A percentile compares a stretch with the other conserved stretches of the same genome.
Evolutionary conservation across 2,113 vertebrate genomes (phyloP).

Genomic region (Numenius arquata): DNA sequence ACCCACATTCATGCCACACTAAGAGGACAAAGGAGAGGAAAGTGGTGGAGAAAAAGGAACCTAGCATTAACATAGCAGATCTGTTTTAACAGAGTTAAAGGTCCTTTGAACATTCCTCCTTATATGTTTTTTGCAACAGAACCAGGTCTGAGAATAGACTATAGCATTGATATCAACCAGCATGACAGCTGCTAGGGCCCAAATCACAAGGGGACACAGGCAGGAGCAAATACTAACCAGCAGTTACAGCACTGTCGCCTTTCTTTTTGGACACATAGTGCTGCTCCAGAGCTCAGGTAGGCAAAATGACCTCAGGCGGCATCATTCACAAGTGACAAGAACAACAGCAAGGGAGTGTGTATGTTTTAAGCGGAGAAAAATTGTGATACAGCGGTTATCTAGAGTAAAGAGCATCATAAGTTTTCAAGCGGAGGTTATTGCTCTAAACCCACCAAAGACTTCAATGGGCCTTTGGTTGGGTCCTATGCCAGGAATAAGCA

Average conservation of each 20-base stretch:
- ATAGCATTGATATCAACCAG: background rate
- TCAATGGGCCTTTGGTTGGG: background rate
- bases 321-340: background rate
- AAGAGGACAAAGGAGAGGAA: background rate
- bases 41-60: background rate
- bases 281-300: background rate
- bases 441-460: background rate
- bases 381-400: background rate
- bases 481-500: background rate
- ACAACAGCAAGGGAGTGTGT: background rate
- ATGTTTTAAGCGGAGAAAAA: background rate
- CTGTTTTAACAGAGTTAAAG: background rate
- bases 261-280: background rate
- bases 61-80: background rate
- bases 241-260: background rate
- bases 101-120: background rate
- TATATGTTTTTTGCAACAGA: background rate
- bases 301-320: background rate
- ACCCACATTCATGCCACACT: background rate
- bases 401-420: background rate
- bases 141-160: background rate
- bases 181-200: background rate
- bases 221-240: background rate
- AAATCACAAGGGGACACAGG: background rate
- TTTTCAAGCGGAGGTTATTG: background rate